phyloP scores from a whole-genome alignment of 2,113 vertebrate species.

The Caloenas nicobarica region DNA sequence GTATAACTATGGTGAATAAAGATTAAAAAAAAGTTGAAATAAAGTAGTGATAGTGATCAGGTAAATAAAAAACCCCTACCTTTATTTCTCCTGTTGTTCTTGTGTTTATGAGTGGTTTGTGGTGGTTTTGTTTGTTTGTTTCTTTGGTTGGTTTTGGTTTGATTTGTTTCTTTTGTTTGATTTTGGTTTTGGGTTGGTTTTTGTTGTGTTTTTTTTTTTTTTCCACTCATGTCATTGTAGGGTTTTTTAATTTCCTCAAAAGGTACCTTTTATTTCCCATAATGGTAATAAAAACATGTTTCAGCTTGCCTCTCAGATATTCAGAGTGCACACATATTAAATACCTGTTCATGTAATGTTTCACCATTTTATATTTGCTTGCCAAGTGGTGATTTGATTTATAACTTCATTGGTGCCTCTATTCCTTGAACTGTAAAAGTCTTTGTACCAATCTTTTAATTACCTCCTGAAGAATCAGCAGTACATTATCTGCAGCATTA shows the following conservation, averaged over 20 bases:
- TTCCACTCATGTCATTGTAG: accelerated
- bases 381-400: constrained; percentile 4
- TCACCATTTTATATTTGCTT: background rate
- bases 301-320: background rate
- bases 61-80: background rate
- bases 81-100: background rate
- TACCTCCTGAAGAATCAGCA: constrained; percentile 7
- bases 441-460: background rate
- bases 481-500: background rate
- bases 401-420: background rate
- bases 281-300: background rate
- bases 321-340: background rate
- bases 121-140: too few species aligned
- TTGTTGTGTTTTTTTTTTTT: background rate
- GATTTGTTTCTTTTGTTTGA: too few species aligned
- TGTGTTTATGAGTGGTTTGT: background rate
- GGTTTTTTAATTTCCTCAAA: background rate
- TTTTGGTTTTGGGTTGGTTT: too few species aligned
- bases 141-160: too few species aligned
- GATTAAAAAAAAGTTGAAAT: background rate
- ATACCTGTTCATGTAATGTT: background rate
- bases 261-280: background rate
- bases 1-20: background rate
- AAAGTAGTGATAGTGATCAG: background rate
- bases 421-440: constrained; percentile 1